Percentiles rank a stretch among this genome's conserved stretches.
Conservation (phyloP, 1,140 invertebrate genomes). For the Hermetia illucens region DNA sequence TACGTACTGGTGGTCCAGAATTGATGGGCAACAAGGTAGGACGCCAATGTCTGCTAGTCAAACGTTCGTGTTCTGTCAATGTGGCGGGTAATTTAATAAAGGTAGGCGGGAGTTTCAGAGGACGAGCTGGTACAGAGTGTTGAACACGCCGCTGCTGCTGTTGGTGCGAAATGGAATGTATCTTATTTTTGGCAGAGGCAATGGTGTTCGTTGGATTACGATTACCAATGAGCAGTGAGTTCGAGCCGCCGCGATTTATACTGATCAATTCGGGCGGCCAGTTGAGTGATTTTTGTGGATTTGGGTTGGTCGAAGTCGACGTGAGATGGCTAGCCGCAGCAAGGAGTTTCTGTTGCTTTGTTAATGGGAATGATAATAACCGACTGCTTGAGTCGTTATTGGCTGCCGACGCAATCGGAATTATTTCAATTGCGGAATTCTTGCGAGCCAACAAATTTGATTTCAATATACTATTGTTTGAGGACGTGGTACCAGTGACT, state of each 20-base stretch:
- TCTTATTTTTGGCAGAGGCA: too few relatives aligned
- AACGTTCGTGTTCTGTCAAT: slow-evolving; percentile 20
- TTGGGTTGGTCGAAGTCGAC: too few relatives aligned
- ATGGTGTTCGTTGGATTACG: too few relatives aligned
- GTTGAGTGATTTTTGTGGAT: too few relatives aligned
- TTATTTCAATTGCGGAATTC: background rate
- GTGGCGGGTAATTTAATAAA: slow-evolving; percentile 25
- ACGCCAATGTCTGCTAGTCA: slow-evolving; percentile 42
- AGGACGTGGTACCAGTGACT: too few relatives aligned
- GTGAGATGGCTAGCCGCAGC: too few relatives aligned
- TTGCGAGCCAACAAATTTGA: background rate
- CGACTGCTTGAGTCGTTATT: too few relatives aligned
- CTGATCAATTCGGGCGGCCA: slow-evolving; percentile 4
- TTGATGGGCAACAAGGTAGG: slow-evolving; percentile 53
- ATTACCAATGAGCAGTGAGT: too few relatives aligned
- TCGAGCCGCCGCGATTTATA: too few relatives aligned
- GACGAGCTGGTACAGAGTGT: slow-evolving; percentile 10
- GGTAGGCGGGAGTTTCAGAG: slow-evolving; percentile 14
- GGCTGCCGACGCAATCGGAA: too few relatives aligned
- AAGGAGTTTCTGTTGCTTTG: too few relatives aligned
- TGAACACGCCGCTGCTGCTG: slow-evolving; percentile 5
- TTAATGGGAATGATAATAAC: too few relatives aligned
- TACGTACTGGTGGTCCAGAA: slow-evolving; percentile 20
- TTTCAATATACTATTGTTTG: background rate
- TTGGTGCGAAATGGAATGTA: background rate